Evolutionary conservation across 2,797 vertebrate species (phyloP), one percentile per base, ranked within the genome.

Genomic region (Sparus aurata): DNA sequence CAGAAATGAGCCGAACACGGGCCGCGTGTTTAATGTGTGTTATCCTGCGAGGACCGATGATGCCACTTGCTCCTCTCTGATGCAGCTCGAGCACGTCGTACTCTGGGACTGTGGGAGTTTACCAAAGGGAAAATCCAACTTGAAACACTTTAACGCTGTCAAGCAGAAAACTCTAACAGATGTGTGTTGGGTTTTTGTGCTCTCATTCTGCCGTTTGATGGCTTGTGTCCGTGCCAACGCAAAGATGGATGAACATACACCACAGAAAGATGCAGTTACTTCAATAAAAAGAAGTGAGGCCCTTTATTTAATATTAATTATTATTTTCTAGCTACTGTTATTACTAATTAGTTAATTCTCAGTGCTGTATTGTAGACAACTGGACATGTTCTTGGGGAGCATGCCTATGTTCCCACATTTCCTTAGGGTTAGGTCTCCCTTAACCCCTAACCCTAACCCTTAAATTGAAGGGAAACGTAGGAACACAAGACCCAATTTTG

Each of bases 1-100:
- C 59, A 25, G 72, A 78, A 72, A 75, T 27, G 81, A 84, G 73
- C 71, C 71, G 84, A 86, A 72, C 71, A 58, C 46, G 53, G 54
- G 73, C 78, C 41, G 45, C 46, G 71, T 25, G 75, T 43, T 78
- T 61, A 75, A 82, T 63, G 79, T 64, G 17, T 50, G 79, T 85
- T 82, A 73, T 77, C 53, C 79, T 45, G 60, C 55, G 11, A 71
- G 80, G 70, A 72, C 49, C 2, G 30, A 5, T 25, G 55, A 77
- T 61, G 55, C 60, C 23, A 30, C 53, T 20, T 2, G 25, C 50
- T 71, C 1, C 8, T 64, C 77, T 78, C 68, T 65, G 73, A 70
- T 75, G 1, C 58, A 43, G 69, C 54, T 75, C 15, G n/a, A 57
- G 58, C 73, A 71, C 8, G 41, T 30, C 58, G 60, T 30, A 46